phyloP scores from a whole-genome alignment of 2,888 invertebrate genomes.

The Leucophora obtusa region DNA sequence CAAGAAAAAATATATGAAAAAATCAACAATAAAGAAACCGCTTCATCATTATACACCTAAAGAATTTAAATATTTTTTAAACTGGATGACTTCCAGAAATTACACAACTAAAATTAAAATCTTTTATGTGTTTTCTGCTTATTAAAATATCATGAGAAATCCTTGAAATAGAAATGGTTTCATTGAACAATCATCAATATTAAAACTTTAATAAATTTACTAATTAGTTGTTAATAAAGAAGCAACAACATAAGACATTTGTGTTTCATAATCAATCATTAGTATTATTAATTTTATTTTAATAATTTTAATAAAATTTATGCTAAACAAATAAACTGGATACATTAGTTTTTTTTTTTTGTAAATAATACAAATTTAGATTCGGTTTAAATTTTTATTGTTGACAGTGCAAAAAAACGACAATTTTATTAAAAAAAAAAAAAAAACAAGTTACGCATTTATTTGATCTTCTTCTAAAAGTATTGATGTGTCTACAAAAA shows the following conservation, averaged over 20 bases:
- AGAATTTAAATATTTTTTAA: not conserved
- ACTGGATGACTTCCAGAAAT: not conserved
- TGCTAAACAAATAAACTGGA: slow-evolving; percentile 14
- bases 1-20: not conserved
- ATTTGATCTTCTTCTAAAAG: slow-evolving; percentile 33
- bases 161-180: slow-evolving; percentile 27
- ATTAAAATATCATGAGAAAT: not conserved
- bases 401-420: slow-evolving; percentile 5
- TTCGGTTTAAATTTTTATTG: not conserved
- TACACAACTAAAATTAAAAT: not conserved
- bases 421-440: slow-evolving; percentile 4
- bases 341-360: not conserved
- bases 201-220: not conserved
- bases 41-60: not conserved
- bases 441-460: slow-evolving; percentile 40
- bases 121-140: not conserved
- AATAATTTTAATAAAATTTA: not conserved
- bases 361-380: not conserved
- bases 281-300: slow-evolving; percentile 1
- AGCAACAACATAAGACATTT: not conserved
- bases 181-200: not conserved
- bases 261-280: slow-evolving; percentile 25
- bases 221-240: not conserved
- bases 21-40: not conserved
- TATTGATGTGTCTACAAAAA: not conserved